Base-by-base conservation (phyloP, 2,797 vertebrate genomes). In the Pampus argenteus region DNA sequence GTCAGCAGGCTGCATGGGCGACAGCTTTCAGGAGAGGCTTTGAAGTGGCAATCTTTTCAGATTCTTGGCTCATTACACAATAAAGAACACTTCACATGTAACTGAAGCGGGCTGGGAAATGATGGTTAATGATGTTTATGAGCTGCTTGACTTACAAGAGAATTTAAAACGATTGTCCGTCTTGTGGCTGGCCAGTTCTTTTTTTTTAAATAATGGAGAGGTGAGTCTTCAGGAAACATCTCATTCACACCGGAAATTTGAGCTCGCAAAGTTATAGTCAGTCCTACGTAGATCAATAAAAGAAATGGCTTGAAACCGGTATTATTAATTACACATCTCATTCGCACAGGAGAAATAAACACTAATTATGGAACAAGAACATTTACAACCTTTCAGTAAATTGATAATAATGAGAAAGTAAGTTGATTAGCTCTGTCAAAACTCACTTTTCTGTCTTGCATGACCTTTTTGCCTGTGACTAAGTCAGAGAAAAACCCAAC, bases 1-100 rank as follows among this genome's bases (percentile, higher is more conserved):
- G 88, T 93, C 92, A 90, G 92, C 84, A 76, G 87, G 82, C 87
- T 84, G 88, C 86, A 85, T 87, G 81, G 89, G 82, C 77, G 86
- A 92, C 86, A 78, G 83, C 88, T 87, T 93, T 92, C 88, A 85
- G 74, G 88, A 87, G 82, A 62, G 79, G 70, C 89, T 94, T 94
- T 94, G 92, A 94, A 93, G 94, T 92, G 93, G 89, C 92, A 90
- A 89, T 92, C 89, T 92, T 92, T 90, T 91, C 86, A 89, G 86
- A 92, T 88, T 87, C 85, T 88, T 90, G 91, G 90, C 91, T 93
- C 92, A 93, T 93, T 94, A 91, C 93, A 92, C 93, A 91, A 92
- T 91, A 88, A 93, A 92, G 90, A 88, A 85, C 82, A 85, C 86
- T 94, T 94, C 87, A 88, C 84, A 86, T 87, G 89, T 83, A 88